phyloP scores from a whole-genome alignment of 2,113 vertebrate genomes.

The Neodontobutis hainanensis region DNA sequence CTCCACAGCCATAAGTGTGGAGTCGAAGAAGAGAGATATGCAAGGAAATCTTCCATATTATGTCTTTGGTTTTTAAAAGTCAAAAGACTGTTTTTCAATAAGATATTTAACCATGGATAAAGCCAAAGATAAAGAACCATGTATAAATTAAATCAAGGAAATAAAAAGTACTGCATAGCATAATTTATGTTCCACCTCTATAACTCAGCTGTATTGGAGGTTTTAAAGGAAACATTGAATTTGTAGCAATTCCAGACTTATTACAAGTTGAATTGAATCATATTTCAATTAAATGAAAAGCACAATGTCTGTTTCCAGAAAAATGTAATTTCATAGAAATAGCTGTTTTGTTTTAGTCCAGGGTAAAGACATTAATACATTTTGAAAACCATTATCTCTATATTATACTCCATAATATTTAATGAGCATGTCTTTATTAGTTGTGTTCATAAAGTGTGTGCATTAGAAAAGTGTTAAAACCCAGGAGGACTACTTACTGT shows the following conservation, averaged over 20 bases:
- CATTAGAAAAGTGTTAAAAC: conserved; percentile 20
- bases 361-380: conserved; percentile 9
- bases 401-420: conserved; percentile 2
- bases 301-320: not conserved
- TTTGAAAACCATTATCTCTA: conserved; percentile 7
- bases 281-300: conserved; percentile 11
- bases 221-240: not conserved
- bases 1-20: too few relatives aligned
- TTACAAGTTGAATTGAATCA: not conserved
- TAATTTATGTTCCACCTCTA: too few relatives aligned
- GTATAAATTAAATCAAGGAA: too few relatives aligned
- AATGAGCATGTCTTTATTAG: conserved; percentile 3
- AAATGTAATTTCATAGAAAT: not conserved
- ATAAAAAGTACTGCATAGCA: too few relatives aligned
- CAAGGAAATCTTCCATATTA: too few relatives aligned
- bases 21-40: too few relatives aligned
- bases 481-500: conserved; percentile 30
- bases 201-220: too few relatives aligned
- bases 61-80: too few relatives aligned
- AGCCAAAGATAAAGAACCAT: too few relatives aligned
- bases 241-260: not conserved
- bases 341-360: not conserved
- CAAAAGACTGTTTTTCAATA: too few relatives aligned
- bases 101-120: too few relatives aligned
- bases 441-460: conserved; percentile 15